A percentile compares a stretch with the other conserved stretches of the same genome.
Evolutionary conservation across 2,797 vertebrate genomes (phyloP).

Genomic region (Poecilia wingei): DNA sequence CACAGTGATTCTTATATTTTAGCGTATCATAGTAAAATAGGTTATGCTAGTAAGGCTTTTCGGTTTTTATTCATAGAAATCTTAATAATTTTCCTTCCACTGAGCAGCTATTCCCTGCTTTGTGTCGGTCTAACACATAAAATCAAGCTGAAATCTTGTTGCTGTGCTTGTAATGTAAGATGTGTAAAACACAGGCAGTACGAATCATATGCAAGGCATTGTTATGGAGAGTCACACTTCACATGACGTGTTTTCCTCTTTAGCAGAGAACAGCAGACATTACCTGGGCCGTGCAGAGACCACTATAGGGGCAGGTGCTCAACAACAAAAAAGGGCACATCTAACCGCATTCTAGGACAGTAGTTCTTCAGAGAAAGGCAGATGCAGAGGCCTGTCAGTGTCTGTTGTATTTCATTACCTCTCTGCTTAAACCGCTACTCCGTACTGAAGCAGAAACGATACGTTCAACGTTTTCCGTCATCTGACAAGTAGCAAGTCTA

Average conservation of each 20-base stretch:
- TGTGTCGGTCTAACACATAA: neutral
- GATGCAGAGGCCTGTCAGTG: too few species aligned
- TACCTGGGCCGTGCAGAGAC: too few species aligned
- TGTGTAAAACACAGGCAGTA: neutral
- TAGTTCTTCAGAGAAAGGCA: too few species aligned
- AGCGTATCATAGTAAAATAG: neutral
- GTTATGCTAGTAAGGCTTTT: too few species aligned
- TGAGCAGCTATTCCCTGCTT: neutral
- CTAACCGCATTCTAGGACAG: too few species aligned
- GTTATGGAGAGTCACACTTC: neutral
- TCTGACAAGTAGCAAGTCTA: too few species aligned
- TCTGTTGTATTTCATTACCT: too few species aligned
- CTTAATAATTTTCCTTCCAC: neutral
- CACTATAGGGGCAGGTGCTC: too few species aligned
- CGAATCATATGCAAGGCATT: neutral
- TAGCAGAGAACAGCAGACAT: constrained; percentile 13
- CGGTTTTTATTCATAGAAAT: neutral
- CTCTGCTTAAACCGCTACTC: too few species aligned
- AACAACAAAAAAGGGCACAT: too few species aligned
- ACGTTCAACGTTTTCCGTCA: too few species aligned
- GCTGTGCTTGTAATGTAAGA: neutral
- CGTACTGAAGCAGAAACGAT: too few species aligned
- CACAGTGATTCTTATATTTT: neutral
- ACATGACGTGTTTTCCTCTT: neutral
- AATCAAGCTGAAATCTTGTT: neutral